Base-by-base conservation (phyloP, 2,797 vertebrate genomes). In the Syngnathus rostellatus region DNA sequence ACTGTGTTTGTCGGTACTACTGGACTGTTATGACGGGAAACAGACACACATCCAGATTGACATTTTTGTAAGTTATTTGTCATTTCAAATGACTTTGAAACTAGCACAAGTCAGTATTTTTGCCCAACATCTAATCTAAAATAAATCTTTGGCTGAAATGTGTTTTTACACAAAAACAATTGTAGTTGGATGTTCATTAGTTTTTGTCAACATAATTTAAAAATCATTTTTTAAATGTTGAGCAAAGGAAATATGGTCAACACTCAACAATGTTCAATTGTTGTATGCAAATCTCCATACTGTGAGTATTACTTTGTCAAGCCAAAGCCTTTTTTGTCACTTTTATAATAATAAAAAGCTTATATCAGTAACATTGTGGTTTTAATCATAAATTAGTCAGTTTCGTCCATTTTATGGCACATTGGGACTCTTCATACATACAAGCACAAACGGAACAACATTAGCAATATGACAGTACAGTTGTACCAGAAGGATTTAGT, bases 11-110 rank as follows among this genome's bases (percentile, higher is more conserved):
- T 25, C 31, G 10, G 54, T 72, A 67, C 76, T 71, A 62, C 73
- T 77, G 76, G 81, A 86, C 76, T 83, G 77, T 84, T 86, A 80
- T 74, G 64, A 38, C 50, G 11, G 37, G 40, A 16, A 25, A 62
- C 7, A 57, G 1, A 57, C 19, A 11, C 25, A 58, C 14, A 58
- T 2, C 6, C 31, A 58, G 16, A 17, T 58, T 37, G 6, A 37
- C 23, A 53, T 70, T 74, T 71, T 66, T 63, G 14, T 64, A 31
- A 54, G 31, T 54, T 78, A 16, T 72, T 60, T 80, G 76, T 64
- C 63, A 48, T 74, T 81, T 77, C 23, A 62, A 48, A 68, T 65
- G 5, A 67, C 62, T 72, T 72, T 58, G 55, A 72, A 65, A 62
- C 14, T 25, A 72, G 37, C 19, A 8, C 21, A 53, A 63, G 48